phyloP scores from a whole-genome alignment of 1,140 invertebrate genomes.

The Caerostris darwini region DNA sequence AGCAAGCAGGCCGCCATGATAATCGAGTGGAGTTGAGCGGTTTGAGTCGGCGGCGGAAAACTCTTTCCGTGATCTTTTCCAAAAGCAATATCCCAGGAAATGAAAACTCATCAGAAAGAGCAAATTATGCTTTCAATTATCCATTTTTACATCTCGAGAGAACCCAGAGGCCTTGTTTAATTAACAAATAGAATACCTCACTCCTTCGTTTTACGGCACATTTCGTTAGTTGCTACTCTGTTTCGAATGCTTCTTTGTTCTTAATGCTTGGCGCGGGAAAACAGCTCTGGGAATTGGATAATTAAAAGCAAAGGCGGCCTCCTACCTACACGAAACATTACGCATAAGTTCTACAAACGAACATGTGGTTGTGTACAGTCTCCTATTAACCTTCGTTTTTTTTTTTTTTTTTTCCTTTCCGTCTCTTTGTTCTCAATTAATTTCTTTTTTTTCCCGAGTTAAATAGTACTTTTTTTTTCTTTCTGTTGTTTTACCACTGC shows the following conservation, averaged over 20 bases:
- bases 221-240: conserved; percentile 54
- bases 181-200: conserved; percentile 74
- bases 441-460: conserved; percentile 41
- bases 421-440: conserved; percentile 66
- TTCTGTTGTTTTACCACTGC: not conserved
- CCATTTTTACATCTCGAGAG: conserved; percentile 74
- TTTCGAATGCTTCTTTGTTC: conserved; percentile 73
- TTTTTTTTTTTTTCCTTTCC: not conserved
- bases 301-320: conserved; percentile 67
- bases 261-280: conserved; percentile 76
- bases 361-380: conserved; percentile 60
- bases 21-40: conserved; percentile 63
- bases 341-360: conserved; percentile 68
- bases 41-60: not conserved
- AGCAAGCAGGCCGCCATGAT: conserved; percentile 29
- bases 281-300: conserved; percentile 75
- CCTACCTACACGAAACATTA: conserved; percentile 75
- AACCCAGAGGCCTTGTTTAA: conserved; percentile 72
- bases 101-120: conserved; percentile 77
- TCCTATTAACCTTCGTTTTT: conserved; percentile 53
- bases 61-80: conserved; percentile 39
- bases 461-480: conserved; percentile 55
- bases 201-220: conserved; percentile 66
- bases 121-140: conserved; percentile 78
- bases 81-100: conserved; percentile 73